Conservation (phyloP, 1,140 invertebrate genomes). For the Paraescarpia echinospica region DNA sequence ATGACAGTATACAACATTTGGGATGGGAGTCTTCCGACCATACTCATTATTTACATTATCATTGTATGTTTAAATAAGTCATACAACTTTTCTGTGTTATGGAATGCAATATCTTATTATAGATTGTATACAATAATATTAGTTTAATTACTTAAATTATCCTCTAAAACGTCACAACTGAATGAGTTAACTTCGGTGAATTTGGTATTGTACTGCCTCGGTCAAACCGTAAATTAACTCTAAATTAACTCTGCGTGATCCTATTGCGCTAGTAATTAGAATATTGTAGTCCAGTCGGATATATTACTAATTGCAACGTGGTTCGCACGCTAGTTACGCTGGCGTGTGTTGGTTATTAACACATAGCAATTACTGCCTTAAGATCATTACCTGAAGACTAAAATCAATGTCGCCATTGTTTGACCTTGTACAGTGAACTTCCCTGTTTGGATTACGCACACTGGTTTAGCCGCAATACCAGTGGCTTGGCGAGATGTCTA, state of each 20-base stretch:
- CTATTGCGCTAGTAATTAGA: not conserved
- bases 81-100: too few species aligned
- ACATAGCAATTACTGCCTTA: not conserved
- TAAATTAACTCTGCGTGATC: not conserved
- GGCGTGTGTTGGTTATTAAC: not conserved
- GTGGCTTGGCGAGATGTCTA: not conserved
- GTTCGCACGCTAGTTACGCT: not conserved
- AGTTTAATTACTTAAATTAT: too few species aligned
- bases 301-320: not conserved
- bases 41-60: not conserved
- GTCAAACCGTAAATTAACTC: not conserved
- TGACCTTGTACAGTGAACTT: too few species aligned
- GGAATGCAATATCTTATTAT: too few species aligned
- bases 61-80: too few species aligned
- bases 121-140: too few species aligned
- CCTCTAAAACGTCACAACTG: too few species aligned
- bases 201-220: not conserved
- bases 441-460: not conserved
- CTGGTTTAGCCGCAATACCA: not conserved
- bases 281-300: not conserved
- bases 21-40: not conserved
- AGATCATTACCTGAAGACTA: not conserved
- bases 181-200: not conserved
- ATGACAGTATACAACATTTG: not conserved
- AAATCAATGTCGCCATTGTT: not conserved